Evolutionary conservation across 2,113 vertebrate species (phyloP).

Genomic region (Turnix velox): DNA sequence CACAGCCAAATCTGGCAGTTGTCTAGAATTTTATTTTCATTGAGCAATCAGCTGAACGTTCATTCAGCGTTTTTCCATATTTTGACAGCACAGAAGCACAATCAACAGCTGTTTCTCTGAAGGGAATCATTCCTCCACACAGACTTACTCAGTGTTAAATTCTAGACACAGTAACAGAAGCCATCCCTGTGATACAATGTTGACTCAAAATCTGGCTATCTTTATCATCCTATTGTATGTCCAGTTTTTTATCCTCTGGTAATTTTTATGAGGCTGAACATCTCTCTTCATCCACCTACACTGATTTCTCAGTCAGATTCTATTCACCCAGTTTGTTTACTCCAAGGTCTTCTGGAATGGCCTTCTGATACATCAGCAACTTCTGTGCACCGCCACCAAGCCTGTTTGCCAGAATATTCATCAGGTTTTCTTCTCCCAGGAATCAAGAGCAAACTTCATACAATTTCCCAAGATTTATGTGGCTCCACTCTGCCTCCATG

Average conservation of each 20-base stretch:
- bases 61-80: slow-evolving; percentile 19
- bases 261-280: background rate
- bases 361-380: background rate
- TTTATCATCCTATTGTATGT: background rate
- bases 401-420: background rate
- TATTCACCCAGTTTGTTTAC: background rate
- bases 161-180: background rate
- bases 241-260: background rate
- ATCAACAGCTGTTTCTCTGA: slow-evolving; percentile 33
- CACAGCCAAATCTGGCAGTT: slow-evolving; percentile 47
- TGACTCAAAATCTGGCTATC: background rate
- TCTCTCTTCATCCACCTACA: background rate
- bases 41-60: slow-evolving; percentile 36
- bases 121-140: background rate
- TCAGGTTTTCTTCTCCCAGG: background rate
- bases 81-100: slow-evolving; percentile 36
- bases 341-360: background rate
- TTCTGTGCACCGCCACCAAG: background rate
- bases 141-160: background rate
- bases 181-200: background rate
- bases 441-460: background rate
- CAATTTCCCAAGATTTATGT: background rate
- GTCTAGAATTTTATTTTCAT: slow-evolving; percentile 40
- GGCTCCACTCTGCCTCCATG: background rate
- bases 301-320: background rate